Evolutionary conservation across 2,888 invertebrate species (phyloP), one percentile per base, ranked within the genome.

Genomic region (Lucinisca nassula): DNA sequence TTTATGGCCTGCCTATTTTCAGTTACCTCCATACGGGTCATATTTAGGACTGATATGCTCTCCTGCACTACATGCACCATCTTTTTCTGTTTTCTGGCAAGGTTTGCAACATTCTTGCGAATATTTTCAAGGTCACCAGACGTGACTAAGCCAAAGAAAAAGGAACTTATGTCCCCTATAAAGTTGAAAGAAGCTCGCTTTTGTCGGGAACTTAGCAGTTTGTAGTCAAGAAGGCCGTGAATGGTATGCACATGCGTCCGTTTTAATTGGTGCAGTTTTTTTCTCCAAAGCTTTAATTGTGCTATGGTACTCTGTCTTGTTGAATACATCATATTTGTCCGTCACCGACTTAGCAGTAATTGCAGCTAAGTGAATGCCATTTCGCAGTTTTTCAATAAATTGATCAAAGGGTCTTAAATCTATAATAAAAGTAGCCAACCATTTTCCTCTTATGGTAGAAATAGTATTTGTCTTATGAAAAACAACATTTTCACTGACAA

Each of bases 401-500:
- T 24, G 27, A n/a, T 51, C 14, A 55, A 55, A 79, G n/a, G 79
- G 79, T 40, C 38, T 14, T 30, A 79, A 35, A 40, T 79, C 79
- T 55, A 75, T 35, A 6, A 79, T 27, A 75, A 84, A 80, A 24
- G 75, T 67, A 14, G 74, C 51, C 0, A 70, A 32, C 79, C 84
- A 79, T 61, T 38, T 40, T 6, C 24, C 67, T 70, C 79, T 35
- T 24, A 35, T 84, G 6, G 45, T 70, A 32, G 24, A 67, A 24
- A 84, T 30, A 45, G 75, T 75, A 75, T 84, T 74, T 75, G 55
- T 76, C 49, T 79, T 84, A 12, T 76, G n/a, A 70, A 79, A 84
- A n/a, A 84, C 32, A 14, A 84, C 79, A 51, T 80, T 80, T 51
- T 75, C 75, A 30, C 35, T 67, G 3, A 67, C n/a, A 67, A 67